These are phyloP conservation scores for Lymantria monacha DNA, from an alignment of 2,888 invertebrate species.

Conservation along the genomic window DNA sequence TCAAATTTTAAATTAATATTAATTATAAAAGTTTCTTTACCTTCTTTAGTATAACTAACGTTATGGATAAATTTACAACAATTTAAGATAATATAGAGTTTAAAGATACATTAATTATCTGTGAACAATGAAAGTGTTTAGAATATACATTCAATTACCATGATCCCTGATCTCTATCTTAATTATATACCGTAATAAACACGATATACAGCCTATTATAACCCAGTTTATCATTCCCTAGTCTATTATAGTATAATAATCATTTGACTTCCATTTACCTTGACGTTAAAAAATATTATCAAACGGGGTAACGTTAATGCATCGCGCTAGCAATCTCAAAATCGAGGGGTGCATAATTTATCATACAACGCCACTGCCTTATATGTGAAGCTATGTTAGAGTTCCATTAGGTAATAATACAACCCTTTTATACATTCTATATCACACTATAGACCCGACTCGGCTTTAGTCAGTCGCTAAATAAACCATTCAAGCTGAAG, in stretches of 20 bases:
- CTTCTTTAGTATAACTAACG: too few species aligned
- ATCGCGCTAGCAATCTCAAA: constrained; percentile 67
- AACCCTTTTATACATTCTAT: background rate
- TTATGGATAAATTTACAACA: too few species aligned
- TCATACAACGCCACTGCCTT: constrained; percentile 57
- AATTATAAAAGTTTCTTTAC: too few species aligned
- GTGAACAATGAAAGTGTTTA: background rate
- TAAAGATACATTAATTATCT: background rate
- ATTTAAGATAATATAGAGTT: too few species aligned
- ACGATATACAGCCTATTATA: constrained; percentile 3
- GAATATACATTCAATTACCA: background rate
- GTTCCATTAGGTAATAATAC: constrained; percentile 12
- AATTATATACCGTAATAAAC: constrained; percentile 5
- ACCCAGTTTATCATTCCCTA: constrained; percentile 15
- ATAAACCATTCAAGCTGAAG: too few species aligned
- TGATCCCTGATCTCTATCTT: constrained; percentile 4
- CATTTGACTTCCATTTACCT: constrained; percentile 69
- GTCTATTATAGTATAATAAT: constrained; percentile 55
- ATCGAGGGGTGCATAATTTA: constrained; percentile 80
- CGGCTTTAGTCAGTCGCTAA: too few species aligned
- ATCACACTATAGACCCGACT: too few species aligned
- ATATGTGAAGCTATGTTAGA: constrained; percentile 68
- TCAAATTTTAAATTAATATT: too few species aligned
- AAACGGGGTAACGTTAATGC: constrained; percentile 70
- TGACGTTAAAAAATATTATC: constrained; percentile 53